Percentiles rank a stretch among this genome's conserved stretches.
phyloP scores from a whole-genome alignment of 2,113 vertebrate genomes.

The Microcebus ravelobensis region DNA sequence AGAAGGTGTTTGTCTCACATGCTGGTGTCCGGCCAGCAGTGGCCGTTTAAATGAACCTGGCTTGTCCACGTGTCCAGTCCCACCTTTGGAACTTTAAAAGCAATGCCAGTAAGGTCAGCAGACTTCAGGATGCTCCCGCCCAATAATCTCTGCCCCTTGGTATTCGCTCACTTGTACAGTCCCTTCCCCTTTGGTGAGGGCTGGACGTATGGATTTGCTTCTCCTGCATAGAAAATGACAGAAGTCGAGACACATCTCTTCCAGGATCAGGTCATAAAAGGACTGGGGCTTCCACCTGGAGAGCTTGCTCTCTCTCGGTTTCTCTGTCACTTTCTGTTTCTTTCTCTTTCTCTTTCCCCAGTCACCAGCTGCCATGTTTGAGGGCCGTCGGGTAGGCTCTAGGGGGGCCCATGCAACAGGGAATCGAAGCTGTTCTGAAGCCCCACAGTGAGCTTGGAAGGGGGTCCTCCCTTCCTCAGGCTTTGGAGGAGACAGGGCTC shows the following conservation, averaged over 20 bases:
- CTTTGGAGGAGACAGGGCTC: neutral
- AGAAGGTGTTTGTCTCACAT: neutral
- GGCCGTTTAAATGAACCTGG: neutral
- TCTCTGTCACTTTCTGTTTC: neutral
- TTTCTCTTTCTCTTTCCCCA: neutral
- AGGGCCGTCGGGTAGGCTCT: neutral
- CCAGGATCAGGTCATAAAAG: neutral
- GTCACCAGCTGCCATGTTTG: neutral
- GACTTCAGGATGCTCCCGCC: neutral
- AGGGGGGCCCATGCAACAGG: neutral
- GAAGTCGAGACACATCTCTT: neutral
- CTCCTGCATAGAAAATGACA: neutral
- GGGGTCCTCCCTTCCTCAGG: rapidly evolving
- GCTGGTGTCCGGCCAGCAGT: neutral
- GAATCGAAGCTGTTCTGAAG: neutral
- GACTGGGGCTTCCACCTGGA: neutral
- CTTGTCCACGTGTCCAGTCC: neutral
- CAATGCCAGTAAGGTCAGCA: neutral
- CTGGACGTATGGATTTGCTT: neutral
- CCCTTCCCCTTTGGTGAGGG: neutral
- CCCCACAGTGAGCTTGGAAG: neutral
- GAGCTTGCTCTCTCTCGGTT: neutral
- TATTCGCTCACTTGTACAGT: neutral
- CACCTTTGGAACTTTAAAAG: neutral
- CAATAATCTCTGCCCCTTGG: no score